Percentiles rank a stretch among this genome's conserved stretches.
phyloP scores from a whole-genome alignment of 2,888 invertebrate species.

The Catocala fraxini region DNA sequence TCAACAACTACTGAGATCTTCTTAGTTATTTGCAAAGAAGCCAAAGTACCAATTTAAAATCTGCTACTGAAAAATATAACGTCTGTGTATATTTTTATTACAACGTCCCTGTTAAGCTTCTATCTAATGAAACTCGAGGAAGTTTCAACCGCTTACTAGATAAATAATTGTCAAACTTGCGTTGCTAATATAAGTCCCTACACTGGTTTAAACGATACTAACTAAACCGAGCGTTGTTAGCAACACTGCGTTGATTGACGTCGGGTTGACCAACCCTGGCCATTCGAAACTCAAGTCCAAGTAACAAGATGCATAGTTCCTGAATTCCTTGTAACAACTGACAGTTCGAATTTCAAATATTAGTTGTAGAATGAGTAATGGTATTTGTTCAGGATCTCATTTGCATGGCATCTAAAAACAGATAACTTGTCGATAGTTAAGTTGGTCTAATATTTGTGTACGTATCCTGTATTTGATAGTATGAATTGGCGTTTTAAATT shows the following conservation, averaged over 20 bases:
- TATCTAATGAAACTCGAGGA: slow-evolving; percentile 8
- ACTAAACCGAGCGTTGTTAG: slow-evolving; percentile 60
- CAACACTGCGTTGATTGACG: slow-evolving; percentile 79
- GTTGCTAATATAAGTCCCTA: slow-evolving; percentile 39
- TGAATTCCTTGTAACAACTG: slow-evolving; percentile 56
- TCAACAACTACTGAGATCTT: slow-evolving; percentile 4
- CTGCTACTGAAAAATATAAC: neutral
- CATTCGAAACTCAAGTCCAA: slow-evolving; percentile 63
- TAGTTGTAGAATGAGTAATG: slow-evolving; percentile 72
- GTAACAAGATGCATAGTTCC: slow-evolving; percentile 69
- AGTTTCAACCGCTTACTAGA: slow-evolving; percentile 7
- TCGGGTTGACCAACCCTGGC: slow-evolving; percentile 75
- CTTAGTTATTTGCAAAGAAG: slow-evolving; percentile 5
- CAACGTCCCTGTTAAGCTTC: neutral
- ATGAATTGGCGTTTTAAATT: too few relatives aligned
- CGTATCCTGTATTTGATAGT: slow-evolving; percentile 4
- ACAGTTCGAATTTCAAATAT: slow-evolving; percentile 70
- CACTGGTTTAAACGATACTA: slow-evolving; percentile 37
- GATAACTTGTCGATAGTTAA: slow-evolving; percentile 27
- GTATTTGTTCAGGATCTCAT: slow-evolving; percentile 59
- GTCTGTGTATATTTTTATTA: neutral
- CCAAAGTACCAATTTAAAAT: neutral
- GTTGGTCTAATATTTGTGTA: slow-evolving; percentile 20
- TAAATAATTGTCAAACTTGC: slow-evolving; percentile 45
- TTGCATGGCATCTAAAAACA: slow-evolving; percentile 45